Conservation (phyloP, 2,113 vertebrate species). For the Alexandromys fortis region DNA sequence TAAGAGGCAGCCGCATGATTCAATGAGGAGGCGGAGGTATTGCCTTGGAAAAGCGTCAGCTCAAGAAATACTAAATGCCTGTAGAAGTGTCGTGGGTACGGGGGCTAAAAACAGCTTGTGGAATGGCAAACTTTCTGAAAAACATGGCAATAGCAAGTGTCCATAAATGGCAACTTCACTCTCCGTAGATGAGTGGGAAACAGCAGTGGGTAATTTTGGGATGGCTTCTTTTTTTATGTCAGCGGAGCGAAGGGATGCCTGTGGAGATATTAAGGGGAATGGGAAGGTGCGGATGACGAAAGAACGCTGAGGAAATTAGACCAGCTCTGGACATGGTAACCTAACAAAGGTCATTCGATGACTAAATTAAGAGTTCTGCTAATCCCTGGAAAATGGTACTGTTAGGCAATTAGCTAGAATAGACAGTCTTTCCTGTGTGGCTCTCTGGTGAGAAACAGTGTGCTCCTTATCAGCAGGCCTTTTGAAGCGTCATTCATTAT, state of each 20-base stretch:
- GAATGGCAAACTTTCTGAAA: constrained; percentile 78
- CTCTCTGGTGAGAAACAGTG: neutral
- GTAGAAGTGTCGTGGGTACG: constrained; percentile 77
- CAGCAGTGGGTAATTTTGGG: constrained; percentile 74
- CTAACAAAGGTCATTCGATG: neutral
- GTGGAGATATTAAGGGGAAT: constrained; percentile 75
- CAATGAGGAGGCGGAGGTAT: constrained; percentile 87
- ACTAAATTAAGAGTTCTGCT: constrained; percentile 59
- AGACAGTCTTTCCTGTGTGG: neutral
- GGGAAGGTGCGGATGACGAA: constrained; percentile 75
- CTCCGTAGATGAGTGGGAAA: constrained; percentile 78
- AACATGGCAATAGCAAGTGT: constrained; percentile 75
- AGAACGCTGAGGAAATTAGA: constrained; percentile 76
- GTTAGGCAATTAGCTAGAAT: constrained; percentile 58
- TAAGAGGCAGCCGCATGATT: constrained; percentile 87
- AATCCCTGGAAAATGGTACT: constrained; percentile 36
- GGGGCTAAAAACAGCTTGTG: constrained; percentile 81
- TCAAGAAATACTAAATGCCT: constrained; percentile 86
- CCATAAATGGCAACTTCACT: constrained; percentile 77
- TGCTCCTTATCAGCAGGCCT: neutral
- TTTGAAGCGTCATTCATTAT: constrained; percentile 36
- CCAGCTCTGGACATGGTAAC: constrained; percentile 51
- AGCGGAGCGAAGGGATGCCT: constrained; percentile 71
- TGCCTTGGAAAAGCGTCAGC: constrained; percentile 87
- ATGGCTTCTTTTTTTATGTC: constrained; percentile 74